A percentile compares a stretch with the other conserved stretches of the same genome.
phyloP scores from a whole-genome alignment of 2,797 vertebrate species.

The Scyliorhinus canicula region DNA sequence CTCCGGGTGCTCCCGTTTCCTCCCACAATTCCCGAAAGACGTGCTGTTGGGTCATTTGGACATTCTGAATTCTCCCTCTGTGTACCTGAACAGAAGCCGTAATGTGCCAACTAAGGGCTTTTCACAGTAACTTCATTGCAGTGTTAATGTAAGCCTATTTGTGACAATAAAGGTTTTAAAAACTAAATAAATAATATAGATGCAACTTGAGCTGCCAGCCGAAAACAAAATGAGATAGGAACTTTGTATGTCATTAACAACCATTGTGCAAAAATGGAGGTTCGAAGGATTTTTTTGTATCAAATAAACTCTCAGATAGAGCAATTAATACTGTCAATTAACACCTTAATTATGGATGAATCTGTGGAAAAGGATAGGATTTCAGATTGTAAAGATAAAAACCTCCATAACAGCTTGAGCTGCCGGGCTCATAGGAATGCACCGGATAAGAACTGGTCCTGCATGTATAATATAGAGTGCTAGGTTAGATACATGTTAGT shows the following conservation, averaged over 20 bases:
- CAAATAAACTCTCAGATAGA: background rate
- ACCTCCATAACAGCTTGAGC: background rate
- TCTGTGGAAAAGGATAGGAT: background rate
- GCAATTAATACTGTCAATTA: background rate
- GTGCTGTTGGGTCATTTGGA: no score
- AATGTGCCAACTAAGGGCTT: no score
- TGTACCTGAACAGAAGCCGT: no score
- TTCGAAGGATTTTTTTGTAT: background rate
- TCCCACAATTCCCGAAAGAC: no score
- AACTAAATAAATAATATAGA: background rate
- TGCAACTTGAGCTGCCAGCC: no score
- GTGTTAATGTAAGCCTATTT: no score
- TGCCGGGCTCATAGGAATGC: background rate
- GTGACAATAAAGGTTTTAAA: no score
- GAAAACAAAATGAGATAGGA: background rate
- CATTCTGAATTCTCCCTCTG: no score
- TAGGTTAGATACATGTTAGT: background rate
- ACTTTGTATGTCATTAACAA: no score
- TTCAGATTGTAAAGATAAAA: background rate
- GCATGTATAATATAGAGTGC: background rate
- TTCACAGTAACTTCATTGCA: no score
- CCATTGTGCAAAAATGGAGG: background rate
- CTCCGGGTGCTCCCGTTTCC: no score
- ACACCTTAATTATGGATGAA: background rate
- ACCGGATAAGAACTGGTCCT: background rate